Conservation (phyloP, 2,888 invertebrate genomes). For the Archips xylosteana region DNA sequence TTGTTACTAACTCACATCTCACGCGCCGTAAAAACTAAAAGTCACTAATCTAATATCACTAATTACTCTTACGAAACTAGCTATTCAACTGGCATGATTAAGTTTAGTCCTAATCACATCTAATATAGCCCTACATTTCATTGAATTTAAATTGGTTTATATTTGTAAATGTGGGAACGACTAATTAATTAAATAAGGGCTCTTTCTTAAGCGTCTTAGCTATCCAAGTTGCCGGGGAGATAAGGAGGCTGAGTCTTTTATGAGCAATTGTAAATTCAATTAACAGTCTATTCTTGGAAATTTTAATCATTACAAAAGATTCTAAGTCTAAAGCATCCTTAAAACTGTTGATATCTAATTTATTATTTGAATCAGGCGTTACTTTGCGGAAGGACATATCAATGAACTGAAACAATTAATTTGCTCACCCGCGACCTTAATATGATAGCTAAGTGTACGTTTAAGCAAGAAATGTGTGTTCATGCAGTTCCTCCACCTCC, state of each 20-base stretch:
- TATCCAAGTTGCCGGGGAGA: constrained; percentile 13
- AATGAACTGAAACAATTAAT: too few species aligned
- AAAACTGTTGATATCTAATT: not conserved
- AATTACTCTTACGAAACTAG: too few species aligned
- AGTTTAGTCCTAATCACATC: too few species aligned
- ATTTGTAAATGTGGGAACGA: constrained; percentile 1
- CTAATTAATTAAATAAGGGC: constrained; percentile 32
- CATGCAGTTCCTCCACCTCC: too few species aligned
- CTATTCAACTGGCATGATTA: too few species aligned
- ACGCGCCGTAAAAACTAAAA: too few species aligned
- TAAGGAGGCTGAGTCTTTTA: constrained; percentile 33
- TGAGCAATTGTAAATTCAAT: constrained; percentile 34
- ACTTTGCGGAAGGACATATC: too few species aligned
- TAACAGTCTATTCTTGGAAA: constrained; percentile 25
- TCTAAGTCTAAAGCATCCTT: not conserved
- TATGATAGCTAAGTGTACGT: too few species aligned
- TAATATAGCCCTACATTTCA: not conserved
- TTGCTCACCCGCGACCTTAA: too few species aligned
- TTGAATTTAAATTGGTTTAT: not conserved
- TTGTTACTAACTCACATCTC: too few species aligned
- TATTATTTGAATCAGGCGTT: not conserved
- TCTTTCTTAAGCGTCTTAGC: constrained; percentile 32
- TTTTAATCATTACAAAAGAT: constrained; percentile 25
- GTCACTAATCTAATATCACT: too few species aligned
- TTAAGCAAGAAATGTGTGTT: too few species aligned